Evolutionary conservation across 64 coral and sea anemone genomes (phyloP), one percentile per base, ranked within the genome.

Genomic region (Exaiptasia diaphana): DNA sequence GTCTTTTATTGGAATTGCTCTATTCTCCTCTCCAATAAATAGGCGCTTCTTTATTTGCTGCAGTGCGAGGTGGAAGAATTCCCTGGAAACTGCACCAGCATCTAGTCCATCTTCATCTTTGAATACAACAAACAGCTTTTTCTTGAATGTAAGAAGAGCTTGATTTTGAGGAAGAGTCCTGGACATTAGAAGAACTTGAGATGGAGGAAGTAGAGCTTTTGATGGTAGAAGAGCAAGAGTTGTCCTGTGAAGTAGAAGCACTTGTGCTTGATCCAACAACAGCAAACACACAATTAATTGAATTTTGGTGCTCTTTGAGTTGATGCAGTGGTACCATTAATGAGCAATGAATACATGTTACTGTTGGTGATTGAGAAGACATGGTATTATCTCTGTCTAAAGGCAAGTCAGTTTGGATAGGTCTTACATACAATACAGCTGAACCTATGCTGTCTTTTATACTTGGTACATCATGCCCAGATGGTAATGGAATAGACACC

Each of bases 81-180:
- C 75, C n/a, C 36, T 38, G 33, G 36, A 58, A 17, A 58, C 31
- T 32, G 75, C 75, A 24, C 75, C 75, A 59, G 24, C 75, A 64
- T 79, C 75, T 18, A 5, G 35, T 35, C 75, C 75, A 34, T 58
- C 50, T 56, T 79, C 75, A 79, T 79, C 50, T 52, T 56, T 30
- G 24, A 79, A 79, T 35, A 24, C 50, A 24, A 79, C 75, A 59
- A 31, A 31, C 17, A 79, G 53, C 39, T 79, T 50, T 56, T 79
- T 79, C 21, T 60, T 49, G 9, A 60, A 50, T 36, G 35, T 63
- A 29, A 29, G 24, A 14, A 63, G 5, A 8, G 59, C 24, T 63
- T 2, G 26, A 23, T 63, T 23, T 12, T 24, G 59, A 63, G 35
- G 35, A 14, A 63, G 59, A 7, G 26, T 32, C 59, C 59, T 63